phyloP scores from a whole-genome alignment of 2,113 vertebrate species.

The Hyperopisus bebe region DNA sequence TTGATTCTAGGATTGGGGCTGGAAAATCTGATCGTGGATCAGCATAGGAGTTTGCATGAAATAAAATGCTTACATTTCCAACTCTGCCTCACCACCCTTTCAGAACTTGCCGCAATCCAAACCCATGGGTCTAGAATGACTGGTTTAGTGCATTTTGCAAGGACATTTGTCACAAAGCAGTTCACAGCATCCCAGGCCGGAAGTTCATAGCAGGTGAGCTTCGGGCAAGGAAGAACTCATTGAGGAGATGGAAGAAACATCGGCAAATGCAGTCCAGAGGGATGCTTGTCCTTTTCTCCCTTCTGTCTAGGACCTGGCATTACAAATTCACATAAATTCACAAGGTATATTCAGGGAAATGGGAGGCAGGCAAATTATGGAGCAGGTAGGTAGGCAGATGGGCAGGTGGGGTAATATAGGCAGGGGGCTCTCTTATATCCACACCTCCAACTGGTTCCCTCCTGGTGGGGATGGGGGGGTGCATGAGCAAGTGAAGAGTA shows the following conservation, averaged over 20 bases:
- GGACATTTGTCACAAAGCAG: background rate
- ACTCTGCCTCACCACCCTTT: too few species aligned
- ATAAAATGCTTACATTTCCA: too few species aligned
- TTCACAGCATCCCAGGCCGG: background rate
- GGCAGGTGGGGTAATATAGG: background rate
- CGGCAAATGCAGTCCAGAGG: background rate
- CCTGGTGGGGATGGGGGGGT: background rate
- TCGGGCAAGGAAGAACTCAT: background rate
- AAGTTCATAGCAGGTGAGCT: background rate
- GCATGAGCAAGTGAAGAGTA: background rate
- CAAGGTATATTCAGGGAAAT: background rate
- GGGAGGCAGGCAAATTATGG: background rate
- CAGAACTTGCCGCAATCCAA: too few species aligned
- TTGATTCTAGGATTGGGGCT: too few species aligned
- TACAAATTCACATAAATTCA: background rate
- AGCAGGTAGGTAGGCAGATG: background rate
- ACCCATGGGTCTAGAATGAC: too few species aligned
- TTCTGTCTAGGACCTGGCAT: background rate
- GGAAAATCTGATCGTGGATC: too few species aligned
- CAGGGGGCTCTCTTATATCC: background rate
- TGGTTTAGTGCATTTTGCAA: background rate
- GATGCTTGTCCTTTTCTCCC: background rate
- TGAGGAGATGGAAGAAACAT: background rate
- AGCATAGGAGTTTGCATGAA: too few species aligned
- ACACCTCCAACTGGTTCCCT: background rate